These are phyloP conservation scores for Phalacrocorax pelagicus DNA, from an alignment of 2,113 vertebrate species.

Conservation along the genomic window DNA sequence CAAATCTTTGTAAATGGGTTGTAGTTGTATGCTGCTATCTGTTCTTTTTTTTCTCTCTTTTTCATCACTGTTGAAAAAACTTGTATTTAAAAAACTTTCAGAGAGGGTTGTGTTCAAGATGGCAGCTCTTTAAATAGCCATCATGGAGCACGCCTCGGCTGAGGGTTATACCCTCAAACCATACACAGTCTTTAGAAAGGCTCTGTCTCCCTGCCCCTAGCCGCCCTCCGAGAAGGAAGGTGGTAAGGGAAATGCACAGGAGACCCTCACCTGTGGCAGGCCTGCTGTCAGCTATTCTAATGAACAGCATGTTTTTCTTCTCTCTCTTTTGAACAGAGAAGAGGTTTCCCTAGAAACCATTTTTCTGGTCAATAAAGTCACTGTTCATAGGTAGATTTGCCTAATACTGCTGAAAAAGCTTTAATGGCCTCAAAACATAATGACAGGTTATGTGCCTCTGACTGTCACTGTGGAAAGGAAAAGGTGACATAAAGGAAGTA, in stretches of 20 bases:
- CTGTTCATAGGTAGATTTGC: neutral
- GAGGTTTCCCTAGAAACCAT: constrained; percentile 60
- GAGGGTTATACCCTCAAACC: neutral
- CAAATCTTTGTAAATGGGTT: neutral
- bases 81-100: neutral
- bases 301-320: neutral
- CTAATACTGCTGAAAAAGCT: constrained; percentile 17
- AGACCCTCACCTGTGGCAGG: neutral
- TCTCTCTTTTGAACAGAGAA: neutral
- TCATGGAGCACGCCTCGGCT: accelerated
- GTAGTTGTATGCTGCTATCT: neutral
- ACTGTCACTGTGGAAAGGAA: neutral
- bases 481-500: neutral
- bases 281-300: neutral
- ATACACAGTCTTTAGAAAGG: neutral
- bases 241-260: neutral
- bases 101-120: neutral
- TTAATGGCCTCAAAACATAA: constrained; percentile 7
- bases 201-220: neutral
- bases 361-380: constrained; percentile 44
- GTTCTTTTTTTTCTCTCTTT: neutral
- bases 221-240: neutral
- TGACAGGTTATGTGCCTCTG: neutral
- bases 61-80: neutral
- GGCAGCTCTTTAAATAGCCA: neutral